Evolutionary conservation across 2,888 invertebrate genomes (phyloP).

Genomic region (Calephelis perditalis): DNA sequence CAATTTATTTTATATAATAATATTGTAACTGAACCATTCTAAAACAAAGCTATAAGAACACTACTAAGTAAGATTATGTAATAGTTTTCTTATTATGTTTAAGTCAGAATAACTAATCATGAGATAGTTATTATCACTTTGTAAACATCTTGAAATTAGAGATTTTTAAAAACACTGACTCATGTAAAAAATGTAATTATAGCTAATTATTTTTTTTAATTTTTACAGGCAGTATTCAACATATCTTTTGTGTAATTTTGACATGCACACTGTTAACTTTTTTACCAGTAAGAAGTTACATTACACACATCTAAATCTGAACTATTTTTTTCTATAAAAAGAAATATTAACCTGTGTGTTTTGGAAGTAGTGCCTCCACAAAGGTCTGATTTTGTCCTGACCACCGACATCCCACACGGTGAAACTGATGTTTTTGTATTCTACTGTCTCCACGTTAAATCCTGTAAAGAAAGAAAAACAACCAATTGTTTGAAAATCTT

Average conservation of each 20-base stretch:
- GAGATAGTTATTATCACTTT: no score
- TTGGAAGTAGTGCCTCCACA: conserved; percentile 99
- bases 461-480: conserved; percentile 76
- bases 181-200: no score
- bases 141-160: background rate
- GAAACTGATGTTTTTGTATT: conserved; percentile 99
- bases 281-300: no score
- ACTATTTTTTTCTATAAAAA: background rate
- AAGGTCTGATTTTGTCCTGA: conserved; percentile 97
- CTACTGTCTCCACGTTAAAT: conserved; percentile 98
- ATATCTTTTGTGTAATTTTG: no score
- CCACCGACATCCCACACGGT: conserved; percentile 99
- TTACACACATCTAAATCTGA: background rate
- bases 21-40: no score
- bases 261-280: no score
- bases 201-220: no score
- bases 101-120: conserved; percentile 7
- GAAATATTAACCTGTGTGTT: conserved; percentile 89
- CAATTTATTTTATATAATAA: no score
- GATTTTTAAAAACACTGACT: background rate
- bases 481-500: conserved; percentile 11
- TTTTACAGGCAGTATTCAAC: no score
- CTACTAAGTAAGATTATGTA: no score
- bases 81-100: no score
- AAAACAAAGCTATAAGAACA: no score